These are phyloP conservation scores for Embiotoca jacksoni DNA, from an alignment of 2,113 vertebrate genomes.

Conservation along the genomic window DNA sequence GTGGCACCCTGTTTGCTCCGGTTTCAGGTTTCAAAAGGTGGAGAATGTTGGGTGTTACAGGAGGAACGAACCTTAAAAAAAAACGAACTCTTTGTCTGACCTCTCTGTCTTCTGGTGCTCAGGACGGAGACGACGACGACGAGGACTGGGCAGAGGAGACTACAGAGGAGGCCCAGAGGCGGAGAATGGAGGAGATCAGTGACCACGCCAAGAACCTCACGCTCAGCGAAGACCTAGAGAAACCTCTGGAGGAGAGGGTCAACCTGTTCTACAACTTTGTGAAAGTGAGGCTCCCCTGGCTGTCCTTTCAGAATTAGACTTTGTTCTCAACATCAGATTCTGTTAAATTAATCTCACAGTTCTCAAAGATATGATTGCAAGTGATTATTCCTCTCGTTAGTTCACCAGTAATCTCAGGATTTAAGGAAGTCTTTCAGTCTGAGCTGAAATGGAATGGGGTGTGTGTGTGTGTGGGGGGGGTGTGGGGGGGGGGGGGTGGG, in stretches of 20 bases:
- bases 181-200: conserved; percentile 98
- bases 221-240: conserved; percentile 95
- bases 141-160: conserved; percentile 99
- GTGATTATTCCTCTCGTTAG: too few relatives aligned
- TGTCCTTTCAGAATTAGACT: too few relatives aligned
- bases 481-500: too few relatives aligned
- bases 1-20: neutral
- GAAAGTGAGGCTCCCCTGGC: conserved; percentile 83
- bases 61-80: neutral
- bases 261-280: conserved; percentile 97
- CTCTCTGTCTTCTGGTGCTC: accelerated
- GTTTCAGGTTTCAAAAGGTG: too few relatives aligned
- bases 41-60: too few relatives aligned
- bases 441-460: too few relatives aligned
- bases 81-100: neutral
- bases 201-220: conserved; percentile 96
- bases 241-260: conserved; percentile 93
- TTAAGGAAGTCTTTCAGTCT: too few relatives aligned
- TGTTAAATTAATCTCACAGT: too few relatives aligned
- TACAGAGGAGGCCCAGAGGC: conserved; percentile 95
- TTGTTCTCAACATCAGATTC: too few relatives aligned
- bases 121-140: conserved; percentile 93
- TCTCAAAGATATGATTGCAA: too few relatives aligned
- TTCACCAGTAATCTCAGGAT: too few relatives aligned
- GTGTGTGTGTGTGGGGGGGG: too few relatives aligned